Evolutionary conservation across 2,888 invertebrate species (phyloP).

Genomic region (Torymus aiolomorphi): DNA sequence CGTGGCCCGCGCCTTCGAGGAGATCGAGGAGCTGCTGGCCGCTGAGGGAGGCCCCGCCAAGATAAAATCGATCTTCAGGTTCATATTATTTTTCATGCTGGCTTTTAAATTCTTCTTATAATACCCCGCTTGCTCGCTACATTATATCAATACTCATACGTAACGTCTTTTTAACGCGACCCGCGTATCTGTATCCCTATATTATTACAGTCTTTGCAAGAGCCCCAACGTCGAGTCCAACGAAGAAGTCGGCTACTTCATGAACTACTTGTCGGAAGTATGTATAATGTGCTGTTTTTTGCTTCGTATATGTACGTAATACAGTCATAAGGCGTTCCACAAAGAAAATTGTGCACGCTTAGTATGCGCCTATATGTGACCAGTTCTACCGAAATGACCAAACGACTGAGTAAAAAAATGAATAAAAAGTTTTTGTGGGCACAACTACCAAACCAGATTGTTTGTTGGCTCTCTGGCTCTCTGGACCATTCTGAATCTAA

Average conservation of each 20-base stretch:
- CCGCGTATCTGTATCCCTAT: not conserved
- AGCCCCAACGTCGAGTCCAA: constrained; percentile 64
- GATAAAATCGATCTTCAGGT: constrained; percentile 77
- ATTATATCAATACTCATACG: too few relatives aligned
- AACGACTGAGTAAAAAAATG: too few relatives aligned
- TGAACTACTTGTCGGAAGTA: constrained; percentile 69
- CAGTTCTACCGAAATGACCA: too few relatives aligned
- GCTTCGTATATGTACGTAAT: too few relatives aligned
- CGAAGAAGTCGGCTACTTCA: constrained; percentile 74
- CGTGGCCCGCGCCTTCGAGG: constrained; percentile 74
- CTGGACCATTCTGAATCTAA: too few relatives aligned
- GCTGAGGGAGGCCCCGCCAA: constrained; percentile 68
- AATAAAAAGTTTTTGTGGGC: too few relatives aligned
- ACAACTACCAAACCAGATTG: too few relatives aligned
- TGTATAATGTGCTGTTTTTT: constrained; percentile 5
- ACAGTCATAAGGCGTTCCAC: too few relatives aligned
- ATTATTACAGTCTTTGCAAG: constrained; percentile 70
- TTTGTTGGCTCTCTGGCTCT: too few relatives aligned
- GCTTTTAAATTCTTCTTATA: not conserved
- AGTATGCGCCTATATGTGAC: too few relatives aligned
- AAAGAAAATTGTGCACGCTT: too few relatives aligned
- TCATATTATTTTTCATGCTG: constrained; percentile 1
- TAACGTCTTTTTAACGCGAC: too few relatives aligned
- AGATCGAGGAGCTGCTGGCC: constrained; percentile 36
- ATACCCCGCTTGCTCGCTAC: not conserved